Evolutionary conservation across 2,797 vertebrate species (phyloP).

Genomic region (Sebastiscus tertius): DNA sequence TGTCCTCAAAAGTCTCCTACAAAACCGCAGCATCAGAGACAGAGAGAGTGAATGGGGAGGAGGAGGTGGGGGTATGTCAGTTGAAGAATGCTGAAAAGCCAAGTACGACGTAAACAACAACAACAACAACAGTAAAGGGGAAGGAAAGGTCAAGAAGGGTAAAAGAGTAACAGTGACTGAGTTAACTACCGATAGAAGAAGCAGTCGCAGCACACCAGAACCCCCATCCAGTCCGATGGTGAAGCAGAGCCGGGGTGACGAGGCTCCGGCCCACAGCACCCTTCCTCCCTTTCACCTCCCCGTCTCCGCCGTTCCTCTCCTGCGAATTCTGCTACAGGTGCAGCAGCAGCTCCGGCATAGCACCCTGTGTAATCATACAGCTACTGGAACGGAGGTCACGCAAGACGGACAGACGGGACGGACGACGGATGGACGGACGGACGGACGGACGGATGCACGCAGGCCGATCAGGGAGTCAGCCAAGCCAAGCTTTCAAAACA

Average conservation of each 20-base stretch:
- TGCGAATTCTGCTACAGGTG: constrained; percentile 70
- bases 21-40: constrained; percentile 60
- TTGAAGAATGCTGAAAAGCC: not conserved
- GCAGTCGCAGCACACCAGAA: constrained; percentile 89
- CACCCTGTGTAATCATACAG: constrained; percentile 22
- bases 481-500: constrained; percentile 15
- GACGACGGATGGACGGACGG: not conserved
- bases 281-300: constrained; percentile 33
- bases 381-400: constrained; percentile 4
- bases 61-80: not conserved
- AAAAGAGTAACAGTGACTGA: not conserved
- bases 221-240: constrained; percentile 81
- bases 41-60: constrained; percentile 28
- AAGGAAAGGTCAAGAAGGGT: constrained; percentile 6
- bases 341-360: constrained; percentile 48
- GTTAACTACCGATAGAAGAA: constrained; percentile 88
- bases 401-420: not conserved
- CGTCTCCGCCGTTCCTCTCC: constrained; percentile 22
- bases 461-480: not conserved
- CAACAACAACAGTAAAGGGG: constrained; percentile 11
- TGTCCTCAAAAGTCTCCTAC: constrained; percentile 76
- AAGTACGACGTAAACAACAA: not conserved
- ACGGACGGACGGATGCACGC: not conserved
- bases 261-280: constrained; percentile 44
- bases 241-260: constrained; percentile 48